Base-by-base conservation (phyloP, 2,888 invertebrate species). In the Meandrusa payeni region DNA sequence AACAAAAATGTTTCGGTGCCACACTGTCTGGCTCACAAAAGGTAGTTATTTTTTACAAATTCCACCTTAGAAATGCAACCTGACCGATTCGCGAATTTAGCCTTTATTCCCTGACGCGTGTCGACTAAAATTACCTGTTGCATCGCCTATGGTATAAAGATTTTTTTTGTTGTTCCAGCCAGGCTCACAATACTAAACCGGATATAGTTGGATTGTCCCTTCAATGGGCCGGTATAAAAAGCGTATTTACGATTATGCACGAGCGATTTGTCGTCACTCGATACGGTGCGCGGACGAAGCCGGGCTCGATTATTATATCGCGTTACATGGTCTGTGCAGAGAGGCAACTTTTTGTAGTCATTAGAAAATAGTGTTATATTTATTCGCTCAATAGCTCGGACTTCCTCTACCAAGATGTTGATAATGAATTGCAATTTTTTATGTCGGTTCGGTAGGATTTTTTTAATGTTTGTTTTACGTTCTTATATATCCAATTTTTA, bases 241-340 rank as follows among this genome's bases (percentile, higher is more conserved):
- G 62, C 59, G 59, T 71, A 82, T 82, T 83, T 81, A 78, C 78
- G 74, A 86, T 82, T 82, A 83, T 85, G 74, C 76, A 85, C 81
- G 76, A 82, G 70, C 79, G 77, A 83, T 85, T 85, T 82, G 79
- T 79, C 76, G 85, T 76, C 78, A 87, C 66, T 70, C 64, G 85
- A 87, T 85, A 79, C 69, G 64, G 59, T 58, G 60, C 52, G 64
- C 69, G 67, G 67, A 61, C 60, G 64, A 63, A 69, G 70, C 65
- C 62, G 61, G 59, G 64, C 55, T 64, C 66, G 71, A 81, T 82
- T 80, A 81, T 76, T 73, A 73, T 80, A 82, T 85, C 76, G 57
- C 46, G 61, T 85, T 85, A 76, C 82, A 45, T 33, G 22, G 28
- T 11, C 28, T 10, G 9, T 6, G 1, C 22, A 11, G 29, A 27